A percentile compares a stretch with the other conserved stretches of the same genome.
Conservation (phyloP, 1,140 invertebrate genomes). For the Onthophagus taurus region DNA sequence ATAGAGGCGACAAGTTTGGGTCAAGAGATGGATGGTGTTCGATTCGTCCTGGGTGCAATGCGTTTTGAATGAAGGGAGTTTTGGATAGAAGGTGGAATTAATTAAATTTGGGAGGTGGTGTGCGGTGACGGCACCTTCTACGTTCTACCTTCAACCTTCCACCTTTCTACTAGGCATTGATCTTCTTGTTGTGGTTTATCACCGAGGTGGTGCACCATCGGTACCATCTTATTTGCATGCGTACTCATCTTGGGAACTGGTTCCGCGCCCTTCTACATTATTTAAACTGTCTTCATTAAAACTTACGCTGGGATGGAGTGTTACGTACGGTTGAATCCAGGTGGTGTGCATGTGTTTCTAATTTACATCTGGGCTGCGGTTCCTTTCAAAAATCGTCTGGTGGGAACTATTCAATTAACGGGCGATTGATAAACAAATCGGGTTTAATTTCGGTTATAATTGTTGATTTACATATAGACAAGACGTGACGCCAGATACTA, state of each 20-base stretch:
- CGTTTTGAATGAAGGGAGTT: no score
- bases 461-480: no score
- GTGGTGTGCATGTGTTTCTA: constrained; percentile 9
- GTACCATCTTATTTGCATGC: constrained; percentile 26
- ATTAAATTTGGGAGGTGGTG: constrained; percentile 15
- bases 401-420: no score
- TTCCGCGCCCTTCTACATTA: constrained; percentile 23
- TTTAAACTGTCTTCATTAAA: constrained; percentile 32
- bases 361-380: constrained; percentile 13
- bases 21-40: no score
- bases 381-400: no score
- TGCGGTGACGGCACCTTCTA: background rate
- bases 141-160: no score
- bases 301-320: constrained; percentile 19
- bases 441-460: no score
- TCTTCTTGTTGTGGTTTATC: constrained; percentile 24
- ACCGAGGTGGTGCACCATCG: constrained; percentile 18
- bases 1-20: no score
- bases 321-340: background rate
- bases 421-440: no score
- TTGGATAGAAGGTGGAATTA: no score
- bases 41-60: no score
- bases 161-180: constrained; percentile 17
- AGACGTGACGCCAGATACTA: no score
- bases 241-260: constrained; percentile 21